Base-by-base conservation (phyloP, 2,888 invertebrate species). In the Eilema sororculum region DNA sequence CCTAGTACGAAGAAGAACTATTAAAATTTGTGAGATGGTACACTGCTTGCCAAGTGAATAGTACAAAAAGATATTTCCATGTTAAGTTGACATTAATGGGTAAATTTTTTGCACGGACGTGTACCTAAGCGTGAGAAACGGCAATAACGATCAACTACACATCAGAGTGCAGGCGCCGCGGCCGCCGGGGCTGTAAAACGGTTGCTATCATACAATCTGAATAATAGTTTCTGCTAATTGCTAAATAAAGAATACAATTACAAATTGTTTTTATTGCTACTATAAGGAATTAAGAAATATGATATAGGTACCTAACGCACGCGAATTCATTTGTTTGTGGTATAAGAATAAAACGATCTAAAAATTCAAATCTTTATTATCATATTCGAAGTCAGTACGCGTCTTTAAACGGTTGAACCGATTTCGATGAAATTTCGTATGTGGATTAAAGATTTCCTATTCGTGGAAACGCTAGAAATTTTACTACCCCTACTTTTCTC, bases 181-280 rank as follows among this genome's bases (percentile, higher is more conserved):
- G 22, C 24, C 66, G 66, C 58, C 58, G 58, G n/a, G 24, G 41
- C 33, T 57, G 30, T 57, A 30, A 66, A 58, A 65, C 65, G 57
- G 65, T 65, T 65, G 65, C 65, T 57, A 56, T 22, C 33, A 28
- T 64, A 30, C 65, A 57, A 65, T 57, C 65, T 33, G 56, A 65
- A 65, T 57, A 65, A 57, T 57, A 64, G 64, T 33, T 62, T 65
- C 56, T 33, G n/a, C 65, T 65, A 57, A 65, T 65, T 65, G 57
- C 65, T 65, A 65, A 65, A 57, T 65, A 65, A 65, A 65, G 65
- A 65, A 65, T 65, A 65, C 52, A 65, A 65, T 60, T 60, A 60
- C 60, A 28, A 59, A 59, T 59, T 28, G 59, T 30, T 59, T 59
- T 59, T 59, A 59, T 59, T 59, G 59, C 59, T 59, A 28, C 59